Percentiles rank a stretch among this genome's conserved stretches.
These are phyloP conservation scores for Bos javanicus DNA, from an alignment of 2,113 vertebrate genomes.

Conservation along the genomic window DNA sequence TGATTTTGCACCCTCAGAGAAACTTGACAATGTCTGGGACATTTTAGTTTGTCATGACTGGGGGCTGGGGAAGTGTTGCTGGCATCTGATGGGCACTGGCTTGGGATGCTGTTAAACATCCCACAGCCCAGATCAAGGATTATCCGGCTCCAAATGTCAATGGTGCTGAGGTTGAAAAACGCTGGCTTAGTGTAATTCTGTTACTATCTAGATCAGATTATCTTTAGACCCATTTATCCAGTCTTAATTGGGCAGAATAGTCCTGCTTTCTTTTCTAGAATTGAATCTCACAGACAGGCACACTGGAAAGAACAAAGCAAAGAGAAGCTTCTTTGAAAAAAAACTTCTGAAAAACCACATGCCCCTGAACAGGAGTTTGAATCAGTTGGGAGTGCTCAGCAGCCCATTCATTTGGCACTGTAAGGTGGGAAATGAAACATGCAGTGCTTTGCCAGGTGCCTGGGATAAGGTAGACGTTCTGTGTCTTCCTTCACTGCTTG, in stretches of 20 bases:
- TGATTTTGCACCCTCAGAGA: background rate
- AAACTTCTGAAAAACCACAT: background rate
- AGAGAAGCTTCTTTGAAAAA: background rate
- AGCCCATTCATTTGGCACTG: background rate
- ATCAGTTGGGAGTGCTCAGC: background rate
- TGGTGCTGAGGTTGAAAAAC: background rate
- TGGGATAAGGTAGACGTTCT: background rate
- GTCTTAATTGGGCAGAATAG: background rate
- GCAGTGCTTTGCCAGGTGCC: background rate
- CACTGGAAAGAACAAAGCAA: background rate
- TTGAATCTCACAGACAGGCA: background rate
- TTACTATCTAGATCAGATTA: background rate
- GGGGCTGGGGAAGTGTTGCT: background rate
- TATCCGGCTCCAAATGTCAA: background rate
- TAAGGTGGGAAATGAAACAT: background rate
- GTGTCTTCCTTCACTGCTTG: background rate
- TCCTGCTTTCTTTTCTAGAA: slow-evolving; percentile 4
- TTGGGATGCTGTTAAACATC: background rate
- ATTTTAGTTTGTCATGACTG: background rate
- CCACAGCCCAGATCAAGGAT: background rate
- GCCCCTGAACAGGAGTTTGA: background rate
- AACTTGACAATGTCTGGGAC: background rate
- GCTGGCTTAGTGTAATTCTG: background rate
- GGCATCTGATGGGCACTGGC: background rate
- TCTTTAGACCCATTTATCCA: background rate